Evolutionary conservation across 1,140 invertebrate genomes (phyloP), one percentile per base, ranked within the genome.

Genomic region (Hirudo medicinalis): DNA sequence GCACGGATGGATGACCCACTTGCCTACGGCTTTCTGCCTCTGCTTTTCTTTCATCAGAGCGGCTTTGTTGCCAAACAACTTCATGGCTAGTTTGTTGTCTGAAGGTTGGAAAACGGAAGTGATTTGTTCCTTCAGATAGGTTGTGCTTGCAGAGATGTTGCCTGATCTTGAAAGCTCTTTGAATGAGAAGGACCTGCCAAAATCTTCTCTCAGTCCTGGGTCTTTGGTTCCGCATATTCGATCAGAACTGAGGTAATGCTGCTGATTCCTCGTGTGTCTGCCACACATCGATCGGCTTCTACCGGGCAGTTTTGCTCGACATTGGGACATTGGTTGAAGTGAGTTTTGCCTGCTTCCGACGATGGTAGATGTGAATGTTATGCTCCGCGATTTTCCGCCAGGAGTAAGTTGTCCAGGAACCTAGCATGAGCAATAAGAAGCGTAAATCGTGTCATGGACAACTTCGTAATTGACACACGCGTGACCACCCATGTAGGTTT

Each of bases 51-150:
- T 82, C 57, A 78, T 75, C 63, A 83, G 75, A 17, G 80, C 80
- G 74, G 80, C 81, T 75, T 79, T 81, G 77, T 81, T 83, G 70
- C 81, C 81, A 75, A 83, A 83, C 57, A 83, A 77, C 77, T 83
- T 83, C 81, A 83, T 82, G 53, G 81, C 80, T 69, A 83, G 76
- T 74, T 82, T 83, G 75, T 83, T 83, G 77, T 83, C 81, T 55
- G 81, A 81, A 0, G 81, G 81, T 76, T 82, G 80, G 72, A 82
- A 81, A 75, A 82, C 80, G 54, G 79, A 78, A 60, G 78, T 76
- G 73, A 82, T 79, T 73, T 82, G 80, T 43, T 81, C 80, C 74
- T 77, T 79, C 68, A 81, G 29, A 20, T 63, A 63, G 57, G 8
- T 63, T 9, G 57, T 63, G 19, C 57, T 63, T 13, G 57, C 29